These are phyloP conservation scores for Pyrgus malvae DNA, from an alignment of 2,888 invertebrate species.

Conservation along the genomic window DNA sequence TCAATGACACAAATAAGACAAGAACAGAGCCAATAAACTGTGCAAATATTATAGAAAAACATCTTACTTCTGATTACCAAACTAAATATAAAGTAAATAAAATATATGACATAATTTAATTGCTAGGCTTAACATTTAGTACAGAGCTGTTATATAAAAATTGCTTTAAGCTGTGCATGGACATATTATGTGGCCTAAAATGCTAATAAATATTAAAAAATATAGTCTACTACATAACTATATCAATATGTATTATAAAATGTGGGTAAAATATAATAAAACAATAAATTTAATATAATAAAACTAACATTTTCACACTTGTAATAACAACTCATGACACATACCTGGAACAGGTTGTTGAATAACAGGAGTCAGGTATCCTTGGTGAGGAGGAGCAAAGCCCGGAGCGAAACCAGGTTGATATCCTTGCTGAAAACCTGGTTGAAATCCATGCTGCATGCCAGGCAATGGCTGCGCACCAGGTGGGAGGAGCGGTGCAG, in stretches of 20 bases:
- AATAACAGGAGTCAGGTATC: constrained; percentile 49
- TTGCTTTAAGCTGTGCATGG: no score
- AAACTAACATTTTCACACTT: background rate
- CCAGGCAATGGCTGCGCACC: constrained; percentile 64
- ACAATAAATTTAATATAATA: background rate
- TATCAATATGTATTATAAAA: no score
- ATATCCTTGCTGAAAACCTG: constrained; percentile 49
- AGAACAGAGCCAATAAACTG: constrained; percentile 31
- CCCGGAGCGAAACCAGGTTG: constrained; percentile 40
- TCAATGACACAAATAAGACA: constrained; percentile 41
- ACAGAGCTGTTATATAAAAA: no score
- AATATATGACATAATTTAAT: background rate
- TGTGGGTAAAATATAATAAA: no score
- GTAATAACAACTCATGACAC: background rate
- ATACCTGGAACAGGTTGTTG: constrained; percentile 53
- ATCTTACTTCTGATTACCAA: background rate
- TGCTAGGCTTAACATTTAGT: no score
- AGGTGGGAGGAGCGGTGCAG: constrained; percentile 52
- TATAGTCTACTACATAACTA: no score
- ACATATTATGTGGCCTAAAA: no score
- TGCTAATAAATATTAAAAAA: no score
- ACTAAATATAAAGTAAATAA: background rate
- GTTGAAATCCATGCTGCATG: constrained; percentile 66
- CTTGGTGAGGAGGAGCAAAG: constrained; percentile 49
- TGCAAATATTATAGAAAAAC: constrained; percentile 10